These are phyloP conservation scores for Synergus gifuensis DNA, from an alignment of 2,888 invertebrate species.

Conservation along the genomic window DNA sequence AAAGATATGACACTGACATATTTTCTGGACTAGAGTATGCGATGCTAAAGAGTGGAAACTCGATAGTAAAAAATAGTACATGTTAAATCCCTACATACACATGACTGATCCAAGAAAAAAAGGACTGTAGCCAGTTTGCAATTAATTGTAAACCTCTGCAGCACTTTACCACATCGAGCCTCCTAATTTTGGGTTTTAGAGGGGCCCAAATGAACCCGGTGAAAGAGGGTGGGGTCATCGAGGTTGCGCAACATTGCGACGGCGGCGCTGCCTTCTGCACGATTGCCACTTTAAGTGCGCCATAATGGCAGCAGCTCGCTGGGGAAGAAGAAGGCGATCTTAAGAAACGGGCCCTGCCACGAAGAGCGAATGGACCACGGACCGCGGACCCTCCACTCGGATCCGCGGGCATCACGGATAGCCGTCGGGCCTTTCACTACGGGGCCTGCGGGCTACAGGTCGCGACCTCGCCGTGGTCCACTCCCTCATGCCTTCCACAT, in stretches of 20 bases:
- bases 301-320: conserved; percentile 66
- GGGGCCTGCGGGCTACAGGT: conserved; percentile 74
- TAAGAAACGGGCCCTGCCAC: conserved; percentile 67
- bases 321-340: conserved; percentile 70
- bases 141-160: neutral
- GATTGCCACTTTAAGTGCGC: conserved; percentile 72
- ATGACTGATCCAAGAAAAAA: too few species aligned
- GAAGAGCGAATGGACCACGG: conserved; percentile 36
- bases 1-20: too few species aligned
- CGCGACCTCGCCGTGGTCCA: conserved; percentile 76
- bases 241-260: conserved; percentile 33
- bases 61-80: too few species aligned
- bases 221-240: neutral
- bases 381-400: conserved; percentile 55
- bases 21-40: too few species aligned
- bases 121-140: too few species aligned
- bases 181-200: neutral
- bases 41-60: too few species aligned
- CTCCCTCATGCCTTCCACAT: conserved; percentile 68
- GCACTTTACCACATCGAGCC: neutral
- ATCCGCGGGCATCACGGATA: conserved; percentile 66
- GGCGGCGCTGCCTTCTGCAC: conserved; percentile 58
- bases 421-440: conserved; percentile 76
- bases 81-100: too few species aligned
- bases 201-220: neutral